Conservation (phyloP, 2,113 vertebrate species). For the Pedetes capensis region DNA sequence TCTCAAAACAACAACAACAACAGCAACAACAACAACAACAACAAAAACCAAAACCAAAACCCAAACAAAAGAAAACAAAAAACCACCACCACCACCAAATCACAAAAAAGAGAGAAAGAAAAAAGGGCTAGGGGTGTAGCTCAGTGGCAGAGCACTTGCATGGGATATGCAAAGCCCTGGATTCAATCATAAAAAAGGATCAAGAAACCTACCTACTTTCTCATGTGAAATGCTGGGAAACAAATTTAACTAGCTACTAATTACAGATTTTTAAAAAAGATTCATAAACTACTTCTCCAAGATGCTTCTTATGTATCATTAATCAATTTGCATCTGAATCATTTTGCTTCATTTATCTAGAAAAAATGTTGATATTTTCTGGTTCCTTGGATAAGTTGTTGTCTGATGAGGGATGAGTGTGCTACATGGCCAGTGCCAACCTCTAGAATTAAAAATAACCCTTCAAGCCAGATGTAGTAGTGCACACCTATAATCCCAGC, state of each 20-base stretch:
- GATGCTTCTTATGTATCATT: background rate
- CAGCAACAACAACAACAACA: too few relatives aligned
- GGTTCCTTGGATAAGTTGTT: conserved; percentile 10
- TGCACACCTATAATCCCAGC: too few relatives aligned
- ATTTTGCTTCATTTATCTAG: background rate
- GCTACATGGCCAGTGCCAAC: background rate
- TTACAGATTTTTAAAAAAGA: conserved; percentile 10
- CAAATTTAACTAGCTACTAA: background rate
- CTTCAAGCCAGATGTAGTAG: too few relatives aligned
- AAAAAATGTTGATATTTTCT: background rate
- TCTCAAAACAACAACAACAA: too few relatives aligned
- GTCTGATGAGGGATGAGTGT: background rate
- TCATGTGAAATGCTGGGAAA: background rate
- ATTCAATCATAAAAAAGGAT: background rate
- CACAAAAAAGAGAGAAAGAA: too few relatives aligned
- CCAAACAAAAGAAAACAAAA: too few relatives aligned
- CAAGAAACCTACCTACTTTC: background rate
- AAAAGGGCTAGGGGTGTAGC: too few relatives aligned
- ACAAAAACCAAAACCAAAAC: too few relatives aligned
- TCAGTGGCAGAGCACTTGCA: background rate
- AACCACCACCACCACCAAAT: too few relatives aligned
- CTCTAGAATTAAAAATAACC: conserved; percentile 32
- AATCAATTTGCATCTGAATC: background rate
- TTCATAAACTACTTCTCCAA: background rate
- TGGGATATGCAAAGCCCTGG: background rate